Base-by-base conservation (phyloP, 2,797 vertebrate genomes). In the Centropyge bicolor region DNA sequence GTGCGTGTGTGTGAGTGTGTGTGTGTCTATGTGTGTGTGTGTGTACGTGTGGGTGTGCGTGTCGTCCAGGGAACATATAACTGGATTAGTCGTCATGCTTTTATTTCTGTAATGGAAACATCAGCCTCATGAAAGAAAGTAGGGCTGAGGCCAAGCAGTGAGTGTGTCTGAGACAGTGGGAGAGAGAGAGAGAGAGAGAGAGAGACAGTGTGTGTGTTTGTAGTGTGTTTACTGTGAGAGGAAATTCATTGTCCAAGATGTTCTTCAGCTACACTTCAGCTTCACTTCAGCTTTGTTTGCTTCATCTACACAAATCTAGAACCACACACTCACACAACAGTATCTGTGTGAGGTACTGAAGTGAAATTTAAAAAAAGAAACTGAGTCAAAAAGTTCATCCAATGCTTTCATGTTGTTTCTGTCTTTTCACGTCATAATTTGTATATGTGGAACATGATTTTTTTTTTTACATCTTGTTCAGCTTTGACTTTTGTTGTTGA, bases 21-120 rank as follows among this genome's bases (percentile, higher is more conserved):
- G 24, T 17, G 16, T 63, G 61, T 31, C 46, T 40, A 35, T 51
- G 13, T 14, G 27, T 31, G 20, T 24, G 27, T 60, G 43, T 63
- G 71, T 69, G 66, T 55, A 2, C 12, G n/a, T 36, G 67, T 65
- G 86, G 4, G 89, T 76, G 80, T 78, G 73, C 43, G 84, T 86
- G 86, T 88, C 46, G 90, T 92, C 92, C 90, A 91, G 88, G 89
- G 91, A 92, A 91, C 89, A 90, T 87, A 72, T 93, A 93, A 93
- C 79, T 80, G 93, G 93, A 93, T 94, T 93, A 93, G 85, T 61
- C 70, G 78, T 91, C 91, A 93, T 88, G 92, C 91, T 93, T 92
- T 92, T 93, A 94, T 94, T 93, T 92, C 88, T 93, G 93, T 93
- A 91, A 93, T 93, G 88, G 91, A 93, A 91, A 91, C 88, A 92